Conservation (phyloP, 2,113 vertebrate genomes). For the Scatophagus argus region DNA sequence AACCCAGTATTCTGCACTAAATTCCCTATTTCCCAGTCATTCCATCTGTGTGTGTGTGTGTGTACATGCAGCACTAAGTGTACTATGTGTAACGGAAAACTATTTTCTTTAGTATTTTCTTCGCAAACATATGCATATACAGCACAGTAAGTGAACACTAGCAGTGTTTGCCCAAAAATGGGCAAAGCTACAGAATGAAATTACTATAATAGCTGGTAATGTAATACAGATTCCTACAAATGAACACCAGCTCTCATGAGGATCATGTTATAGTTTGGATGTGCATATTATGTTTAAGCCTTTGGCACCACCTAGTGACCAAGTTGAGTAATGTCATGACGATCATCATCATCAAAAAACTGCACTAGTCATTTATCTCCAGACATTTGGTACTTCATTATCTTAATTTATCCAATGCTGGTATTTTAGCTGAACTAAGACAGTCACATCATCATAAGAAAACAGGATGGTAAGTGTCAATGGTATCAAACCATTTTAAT, state of each 20-base stretch:
- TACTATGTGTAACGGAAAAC: too few relatives aligned
- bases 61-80: too few relatives aligned
- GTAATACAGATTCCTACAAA: neutral
- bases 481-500: neutral
- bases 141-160: neutral
- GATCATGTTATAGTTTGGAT: neutral
- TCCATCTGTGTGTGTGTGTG: too few relatives aligned
- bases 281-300: neutral
- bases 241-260: neutral
- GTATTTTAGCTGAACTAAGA: too few relatives aligned
- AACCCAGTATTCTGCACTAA: too few relatives aligned
- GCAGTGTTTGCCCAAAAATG: too few relatives aligned
- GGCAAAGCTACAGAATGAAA: neutral
- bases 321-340: neutral
- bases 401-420: neutral
- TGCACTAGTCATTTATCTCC: neutral
- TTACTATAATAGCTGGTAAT: neutral
- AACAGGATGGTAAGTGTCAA: too few relatives aligned
- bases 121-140: too few relatives aligned
- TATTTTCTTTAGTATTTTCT: too few relatives aligned
- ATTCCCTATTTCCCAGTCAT: too few relatives aligned
- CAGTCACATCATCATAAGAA: too few relatives aligned
- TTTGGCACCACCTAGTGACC: constrained; percentile 22
- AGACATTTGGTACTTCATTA: neutral
- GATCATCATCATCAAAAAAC: neutral